phyloP scores from a whole-genome alignment of 2,113 vertebrate genomes.

The Sinocyclocheilus anshuiensis region DNA sequence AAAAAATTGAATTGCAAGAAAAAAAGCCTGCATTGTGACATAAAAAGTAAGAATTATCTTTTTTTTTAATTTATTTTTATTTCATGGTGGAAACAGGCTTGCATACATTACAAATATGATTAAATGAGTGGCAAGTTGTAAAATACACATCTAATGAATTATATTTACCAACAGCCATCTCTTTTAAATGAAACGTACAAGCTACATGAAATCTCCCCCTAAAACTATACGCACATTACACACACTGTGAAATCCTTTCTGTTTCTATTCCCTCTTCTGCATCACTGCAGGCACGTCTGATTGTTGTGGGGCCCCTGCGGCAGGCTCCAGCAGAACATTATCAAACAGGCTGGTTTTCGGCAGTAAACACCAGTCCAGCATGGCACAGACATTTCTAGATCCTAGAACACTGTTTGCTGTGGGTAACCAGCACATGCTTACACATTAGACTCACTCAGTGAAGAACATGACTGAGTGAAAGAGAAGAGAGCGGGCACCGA shows the following conservation, averaged over 20 bases:
- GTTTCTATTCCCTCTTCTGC: neutral
- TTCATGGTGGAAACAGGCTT: neutral
- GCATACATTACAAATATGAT: neutral
- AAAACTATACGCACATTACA: neutral
- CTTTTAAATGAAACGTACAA: neutral
- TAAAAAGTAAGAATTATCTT: too few species aligned
- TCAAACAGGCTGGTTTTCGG: conserved; percentile 11
- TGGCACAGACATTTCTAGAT: conserved; percentile 17
- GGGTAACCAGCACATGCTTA: conserved; percentile 26
- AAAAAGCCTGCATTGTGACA: too few species aligned
- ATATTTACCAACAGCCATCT: neutral
- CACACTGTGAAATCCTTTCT: neutral
- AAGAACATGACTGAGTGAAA: conserved; percentile 24
- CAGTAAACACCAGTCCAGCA: conserved; percentile 17
- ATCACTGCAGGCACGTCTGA: conserved; percentile 1
- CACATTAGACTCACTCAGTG: conserved; percentile 4
- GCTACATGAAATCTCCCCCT: neutral
- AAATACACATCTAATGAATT: neutral
- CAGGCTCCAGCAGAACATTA: neutral
- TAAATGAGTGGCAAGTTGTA: neutral
- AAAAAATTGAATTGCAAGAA: too few species aligned
- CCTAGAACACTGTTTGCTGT: conserved; percentile 10
- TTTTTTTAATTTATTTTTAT: too few species aligned
- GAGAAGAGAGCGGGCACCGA: conserved; percentile 47
- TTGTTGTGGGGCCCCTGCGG: conserved; percentile 7